Evolutionary conservation across 2,113 vertebrate genomes (phyloP).

Genomic region (Nipponia nippon): DNA sequence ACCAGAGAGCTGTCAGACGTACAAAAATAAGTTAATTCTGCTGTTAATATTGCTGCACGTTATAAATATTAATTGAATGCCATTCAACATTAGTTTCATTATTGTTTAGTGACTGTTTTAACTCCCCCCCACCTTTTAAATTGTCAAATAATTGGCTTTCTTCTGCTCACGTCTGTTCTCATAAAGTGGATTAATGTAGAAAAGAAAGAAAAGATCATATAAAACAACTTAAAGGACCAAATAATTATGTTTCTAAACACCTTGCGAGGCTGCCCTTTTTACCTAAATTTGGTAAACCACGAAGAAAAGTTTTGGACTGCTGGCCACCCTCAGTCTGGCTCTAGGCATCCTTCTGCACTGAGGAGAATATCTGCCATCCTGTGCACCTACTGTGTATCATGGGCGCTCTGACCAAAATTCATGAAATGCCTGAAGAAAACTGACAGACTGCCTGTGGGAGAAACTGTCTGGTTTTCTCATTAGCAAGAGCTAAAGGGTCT

Average conservation of each 20-base stretch:
- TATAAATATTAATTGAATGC: conserved; percentile 65
- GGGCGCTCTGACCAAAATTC: not conserved
- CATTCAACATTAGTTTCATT: conserved; percentile 60
- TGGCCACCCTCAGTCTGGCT: not conserved
- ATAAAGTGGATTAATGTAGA: not conserved
- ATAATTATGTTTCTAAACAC: not conserved
- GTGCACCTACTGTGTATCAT: not conserved
- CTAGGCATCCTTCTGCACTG: not conserved
- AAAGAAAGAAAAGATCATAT: not conserved
- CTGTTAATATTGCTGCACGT: conserved; percentile 52
- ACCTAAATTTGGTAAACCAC: not conserved
- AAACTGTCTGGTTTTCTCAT: conserved; percentile 57
- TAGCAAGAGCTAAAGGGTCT: conserved; percentile 58
- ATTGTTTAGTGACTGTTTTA: conserved; percentile 52
- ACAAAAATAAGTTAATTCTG: conserved; percentile 65
- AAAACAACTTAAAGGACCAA: not conserved
- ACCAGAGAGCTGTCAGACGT: conserved; percentile 65
- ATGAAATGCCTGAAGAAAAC: conserved; percentile 38
- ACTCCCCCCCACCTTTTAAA: conserved; percentile 18
- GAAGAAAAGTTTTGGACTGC: not conserved
- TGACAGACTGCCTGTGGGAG: conserved; percentile 57
- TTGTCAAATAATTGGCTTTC: conserved; percentile 61
- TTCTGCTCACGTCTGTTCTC: not conserved
- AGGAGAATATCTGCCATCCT: not conserved
- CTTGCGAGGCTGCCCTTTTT: not conserved